Conservation (phyloP, 1,140 invertebrate species). For the Drosophila ananassae region DNA sequence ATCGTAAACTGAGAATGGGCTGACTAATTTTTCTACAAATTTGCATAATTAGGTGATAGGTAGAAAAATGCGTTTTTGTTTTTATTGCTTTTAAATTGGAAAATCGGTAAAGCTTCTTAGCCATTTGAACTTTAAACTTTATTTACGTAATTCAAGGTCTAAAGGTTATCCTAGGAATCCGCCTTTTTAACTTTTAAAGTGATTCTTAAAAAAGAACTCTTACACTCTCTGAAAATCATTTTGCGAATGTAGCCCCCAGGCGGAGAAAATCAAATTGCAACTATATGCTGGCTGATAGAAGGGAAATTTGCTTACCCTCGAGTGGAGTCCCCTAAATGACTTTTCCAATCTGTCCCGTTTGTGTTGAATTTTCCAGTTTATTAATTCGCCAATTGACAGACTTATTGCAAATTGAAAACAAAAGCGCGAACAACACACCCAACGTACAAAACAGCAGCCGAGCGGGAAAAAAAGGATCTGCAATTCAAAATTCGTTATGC, state of each 20-base stretch:
- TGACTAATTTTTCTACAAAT: slow-evolving; percentile 44
- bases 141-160: not conserved
- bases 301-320: slow-evolving; percentile 25
- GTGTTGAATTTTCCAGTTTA: slow-evolving; percentile 82
- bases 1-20: slow-evolving; percentile 45
- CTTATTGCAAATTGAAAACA: slow-evolving; percentile 83
- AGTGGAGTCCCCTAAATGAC: slow-evolving; percentile 46
- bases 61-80: not conserved
- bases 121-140: slow-evolving; percentile 7
- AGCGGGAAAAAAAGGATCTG: slow-evolving; percentile 29
- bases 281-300: slow-evolving; percentile 31
- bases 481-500: slow-evolving; percentile 74
- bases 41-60: slow-evolving; percentile 47
- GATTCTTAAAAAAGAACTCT: not conserved
- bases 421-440: slow-evolving; percentile 70
- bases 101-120: slow-evolving; percentile 3
- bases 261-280: slow-evolving; percentile 18
- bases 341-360: slow-evolving; percentile 62
- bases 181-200: not conserved
- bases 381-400: slow-evolving; percentile 84
- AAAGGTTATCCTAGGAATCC: not conserved
- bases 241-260: not conserved
- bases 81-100: slow-evolving; percentile 31
- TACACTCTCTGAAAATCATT: not conserved
- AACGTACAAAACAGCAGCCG: slow-evolving; percentile 20